A percentile compares a stretch with the other conserved stretches of the same genome.
Conservation (phyloP, 1,140 invertebrate genomes). For the Hylyphantes graminicola region DNA sequence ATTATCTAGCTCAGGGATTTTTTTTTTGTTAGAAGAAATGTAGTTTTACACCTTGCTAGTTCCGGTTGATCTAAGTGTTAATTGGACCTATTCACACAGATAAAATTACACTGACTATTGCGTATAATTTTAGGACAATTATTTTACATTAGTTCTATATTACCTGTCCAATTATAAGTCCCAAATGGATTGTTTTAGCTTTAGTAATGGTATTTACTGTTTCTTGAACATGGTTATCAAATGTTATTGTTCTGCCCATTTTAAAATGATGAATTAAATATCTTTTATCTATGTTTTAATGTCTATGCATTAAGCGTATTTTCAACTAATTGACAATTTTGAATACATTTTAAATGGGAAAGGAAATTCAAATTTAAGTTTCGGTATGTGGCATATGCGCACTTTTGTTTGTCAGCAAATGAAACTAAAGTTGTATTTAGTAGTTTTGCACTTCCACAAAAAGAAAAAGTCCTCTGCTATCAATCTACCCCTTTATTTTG, state of each 20-base stretch:
- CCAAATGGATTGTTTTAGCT: conserved; percentile 8
- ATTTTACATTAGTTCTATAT: neutral
- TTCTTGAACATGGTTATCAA: conserved; percentile 40
- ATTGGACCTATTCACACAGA: neutral
- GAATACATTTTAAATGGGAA: too few relatives aligned
- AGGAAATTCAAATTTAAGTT: neutral
- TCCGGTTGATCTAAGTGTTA: neutral
- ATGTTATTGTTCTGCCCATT: conserved; percentile 50
- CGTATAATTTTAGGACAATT: neutral
- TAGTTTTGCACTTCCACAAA: neutral
- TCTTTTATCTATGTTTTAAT: too few relatives aligned
- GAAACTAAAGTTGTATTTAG: neutral
- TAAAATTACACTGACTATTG: neutral
- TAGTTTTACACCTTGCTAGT: neutral
- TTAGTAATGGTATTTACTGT: conserved; percentile 26
- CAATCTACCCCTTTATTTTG: too few relatives aligned
- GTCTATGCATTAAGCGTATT: too few relatives aligned
- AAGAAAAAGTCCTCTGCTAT: too few relatives aligned
- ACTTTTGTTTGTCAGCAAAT: neutral
- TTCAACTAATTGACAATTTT: too few relatives aligned
- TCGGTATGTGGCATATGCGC: neutral
- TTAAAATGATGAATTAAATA: neutral
- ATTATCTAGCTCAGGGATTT: neutral
- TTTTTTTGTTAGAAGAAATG: neutral
- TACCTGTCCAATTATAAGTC: conserved; percentile 57